Evolutionary conservation across 2,113 vertebrate species (phyloP).

Genomic region (Noctilio leporinus): DNA sequence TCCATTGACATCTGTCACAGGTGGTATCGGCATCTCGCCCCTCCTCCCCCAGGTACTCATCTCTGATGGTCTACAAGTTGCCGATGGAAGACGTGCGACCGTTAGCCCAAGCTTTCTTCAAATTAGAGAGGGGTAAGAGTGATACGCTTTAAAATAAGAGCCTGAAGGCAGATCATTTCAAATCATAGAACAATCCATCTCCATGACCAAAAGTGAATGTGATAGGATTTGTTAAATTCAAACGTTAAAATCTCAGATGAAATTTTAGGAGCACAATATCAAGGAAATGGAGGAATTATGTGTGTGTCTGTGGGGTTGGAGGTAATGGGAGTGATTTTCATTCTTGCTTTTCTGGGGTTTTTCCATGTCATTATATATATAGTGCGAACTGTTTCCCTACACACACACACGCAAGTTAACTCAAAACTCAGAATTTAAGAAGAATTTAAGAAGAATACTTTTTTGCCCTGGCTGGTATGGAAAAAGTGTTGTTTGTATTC

Average conservation of each 20-base stretch:
- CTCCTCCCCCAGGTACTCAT: neutral
- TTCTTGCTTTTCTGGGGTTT: neutral
- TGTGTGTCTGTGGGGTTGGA: neutral
- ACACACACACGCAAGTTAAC: neutral
- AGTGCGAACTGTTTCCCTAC: too few species aligned
- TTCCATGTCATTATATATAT: neutral
- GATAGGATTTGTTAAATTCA: neutral
- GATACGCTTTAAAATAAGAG: neutral
- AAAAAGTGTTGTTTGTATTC: neutral
- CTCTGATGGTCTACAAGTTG: conserved; percentile 37
- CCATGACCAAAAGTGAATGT: neutral
- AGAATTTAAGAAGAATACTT: neutral
- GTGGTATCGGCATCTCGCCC: neutral
- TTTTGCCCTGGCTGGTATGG: too few species aligned
- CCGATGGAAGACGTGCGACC: neutral
- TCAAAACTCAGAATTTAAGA: neutral
- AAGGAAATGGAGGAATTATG: neutral
- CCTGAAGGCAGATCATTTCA: neutral
- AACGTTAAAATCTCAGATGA: neutral
- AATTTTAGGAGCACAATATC: neutral
- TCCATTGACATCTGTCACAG: fast-evolving
- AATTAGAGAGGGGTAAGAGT: conserved; percentile 25
- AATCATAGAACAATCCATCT: neutral
- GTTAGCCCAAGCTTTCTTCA: conserved; percentile 40
- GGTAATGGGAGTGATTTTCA: neutral